Base-by-base conservation (phyloP, 2,113 vertebrate genomes). In the Cyprinodon brontotheroides region DNA sequence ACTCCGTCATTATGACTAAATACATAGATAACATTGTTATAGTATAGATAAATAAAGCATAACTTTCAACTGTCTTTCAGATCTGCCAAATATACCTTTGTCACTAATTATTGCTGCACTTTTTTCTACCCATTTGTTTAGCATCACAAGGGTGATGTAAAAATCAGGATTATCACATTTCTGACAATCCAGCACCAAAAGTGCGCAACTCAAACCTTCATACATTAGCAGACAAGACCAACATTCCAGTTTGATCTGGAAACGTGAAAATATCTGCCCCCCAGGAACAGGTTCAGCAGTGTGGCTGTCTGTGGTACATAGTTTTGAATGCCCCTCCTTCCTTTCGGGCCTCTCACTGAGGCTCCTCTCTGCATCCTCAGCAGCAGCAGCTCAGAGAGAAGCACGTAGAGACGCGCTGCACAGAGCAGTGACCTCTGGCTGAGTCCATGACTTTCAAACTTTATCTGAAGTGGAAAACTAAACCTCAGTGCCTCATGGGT, bases 321-420 rank as follows among this genome's bases (percentile, higher is more conserved):
- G 4, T 12, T 38, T 4, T 36, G 7, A 12, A 29, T 22, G 68
- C 67, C 13, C 78, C 91, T 85, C 90, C 90, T 91, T 87, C 91
- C 79, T 78, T 53, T 75, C 71, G 50, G 14, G 67, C 74, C 50
- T 47, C 61, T 65, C 74, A 10, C 75, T 65, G 69, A 22, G 38
- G 72, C 53, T n/a, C 37, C 13, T 60, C 71, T 70, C 81, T 81
- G 79, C 84, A 81, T 86, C 83, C 80, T 91, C 77, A 62, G 63
- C 63, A 53, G 14, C 76, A 68, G 72, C 69, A 65, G 74, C 75
- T 80, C 73, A 67, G 84, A 43, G 68, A 74, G 39, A 37, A 60
- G 83, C 68, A 73, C 17, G 47, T 61, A 47, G 67, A 59, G 59
- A 1, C 74, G 45, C 76, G 63, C 75, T 68, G 67, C 3, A 53